Evolutionary conservation across 2,888 invertebrate genomes (phyloP).

Genomic region (Orchesella flavescens): DNA sequence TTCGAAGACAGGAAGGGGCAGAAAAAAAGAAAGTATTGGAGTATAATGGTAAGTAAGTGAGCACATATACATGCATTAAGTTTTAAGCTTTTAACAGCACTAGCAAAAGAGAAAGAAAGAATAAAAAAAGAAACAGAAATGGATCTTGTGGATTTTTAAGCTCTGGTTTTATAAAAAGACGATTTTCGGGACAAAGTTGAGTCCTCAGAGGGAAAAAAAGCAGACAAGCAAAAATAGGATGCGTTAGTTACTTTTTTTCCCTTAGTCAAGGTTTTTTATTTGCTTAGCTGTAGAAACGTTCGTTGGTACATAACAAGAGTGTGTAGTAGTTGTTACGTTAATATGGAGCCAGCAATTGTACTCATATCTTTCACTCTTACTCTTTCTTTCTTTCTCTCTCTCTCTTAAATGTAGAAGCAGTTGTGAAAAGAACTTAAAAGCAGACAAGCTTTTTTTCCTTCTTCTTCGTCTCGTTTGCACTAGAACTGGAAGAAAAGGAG

Average conservation of each 20-base stretch:
- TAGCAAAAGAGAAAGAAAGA: background rate
- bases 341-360: background rate
- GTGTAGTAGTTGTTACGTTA: background rate
- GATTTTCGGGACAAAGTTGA: slow-evolving; percentile 37
- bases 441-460: slow-evolving; percentile 35
- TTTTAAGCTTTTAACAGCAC: slow-evolving; percentile 45
- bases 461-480: background rate
- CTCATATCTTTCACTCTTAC: background rate
- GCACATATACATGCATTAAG: slow-evolving; percentile 33
- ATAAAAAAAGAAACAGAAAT: slow-evolving; percentile 9
- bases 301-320: background rate
- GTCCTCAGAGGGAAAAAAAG: slow-evolving; percentile 13
- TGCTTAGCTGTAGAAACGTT: background rate
- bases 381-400: slow-evolving; percentile 13
- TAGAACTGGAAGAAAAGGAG: background rate
- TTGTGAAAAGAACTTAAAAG: slow-evolving; percentile 44
- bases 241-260: slow-evolving; percentile 32
- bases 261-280: slow-evolving; percentile 10
- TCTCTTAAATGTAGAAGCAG: slow-evolving; percentile 19
- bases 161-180: slow-evolving; percentile 29
- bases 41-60: slow-evolving; percentile 23
- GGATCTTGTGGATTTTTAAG: slow-evolving; percentile 24
- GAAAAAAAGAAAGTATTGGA: slow-evolving; percentile 31
- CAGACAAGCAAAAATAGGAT: slow-evolving; percentile 29
- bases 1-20: slow-evolving; percentile 39